phyloP scores from a whole-genome alignment of 2,113 vertebrate genomes.

The Sturnus vulgaris region DNA sequence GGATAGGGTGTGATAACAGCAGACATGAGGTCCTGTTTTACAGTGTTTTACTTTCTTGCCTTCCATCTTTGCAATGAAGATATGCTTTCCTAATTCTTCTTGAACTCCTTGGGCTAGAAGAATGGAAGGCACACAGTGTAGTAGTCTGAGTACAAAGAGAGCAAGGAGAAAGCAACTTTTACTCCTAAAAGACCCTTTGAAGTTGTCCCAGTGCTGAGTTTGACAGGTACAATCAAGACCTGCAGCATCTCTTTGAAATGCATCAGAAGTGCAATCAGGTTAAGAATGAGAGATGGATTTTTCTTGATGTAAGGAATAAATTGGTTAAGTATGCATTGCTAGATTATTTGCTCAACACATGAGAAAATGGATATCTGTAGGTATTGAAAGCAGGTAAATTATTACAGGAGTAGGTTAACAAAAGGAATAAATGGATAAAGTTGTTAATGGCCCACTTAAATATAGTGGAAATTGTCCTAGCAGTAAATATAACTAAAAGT shows the following conservation, averaged over 20 bases:
- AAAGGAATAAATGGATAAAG: not conserved
- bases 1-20: not conserved
- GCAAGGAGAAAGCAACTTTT: not conserved
- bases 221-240: not conserved
- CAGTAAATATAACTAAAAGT: not conserved
- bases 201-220: not conserved
- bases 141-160: not conserved
- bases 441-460: not conserved
- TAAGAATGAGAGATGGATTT: not conserved
- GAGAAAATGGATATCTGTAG: not conserved
- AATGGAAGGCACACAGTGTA: accelerated
- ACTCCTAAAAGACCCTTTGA: not conserved
- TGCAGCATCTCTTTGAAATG: not conserved
- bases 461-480: not conserved
- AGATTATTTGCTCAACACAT: not conserved
- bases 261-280: not conserved
- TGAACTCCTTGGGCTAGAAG: not conserved
- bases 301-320: not conserved
- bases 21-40: not conserved
- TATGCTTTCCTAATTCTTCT: not conserved
- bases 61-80: not conserved
- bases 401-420: not conserved
- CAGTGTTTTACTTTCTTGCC: not conserved
- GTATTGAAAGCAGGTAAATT: not conserved
- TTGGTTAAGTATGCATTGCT: not conserved